Base-by-base conservation (phyloP, 2,797 vertebrate genomes). In the Hypotaenidia okinawae region DNA sequence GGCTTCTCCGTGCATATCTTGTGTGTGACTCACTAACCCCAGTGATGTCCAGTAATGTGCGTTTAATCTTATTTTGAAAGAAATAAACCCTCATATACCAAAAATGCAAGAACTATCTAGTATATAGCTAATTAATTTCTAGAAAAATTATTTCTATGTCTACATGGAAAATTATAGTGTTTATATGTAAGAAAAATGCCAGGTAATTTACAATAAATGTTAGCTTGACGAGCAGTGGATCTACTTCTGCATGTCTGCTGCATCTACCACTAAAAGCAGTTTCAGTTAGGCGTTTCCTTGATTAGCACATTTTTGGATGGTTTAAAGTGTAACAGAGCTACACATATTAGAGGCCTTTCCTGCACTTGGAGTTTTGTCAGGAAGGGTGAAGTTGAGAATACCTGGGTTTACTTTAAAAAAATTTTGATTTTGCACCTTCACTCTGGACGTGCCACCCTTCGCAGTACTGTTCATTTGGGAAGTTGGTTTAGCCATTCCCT, bases 1-100 rank as follows among this genome's bases (percentile, higher is more conserved):
- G 39, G 25, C 5, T 93, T 80, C 37, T 81, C n/a, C 0, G 0
- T 70, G 10, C 6, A 3, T 17, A 28, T 35, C 10, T 81, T 88
- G 41, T 24, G 47, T 67, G 52, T 54, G 59, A 84, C 37, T 41
- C n/a, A 16, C 6, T 52, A 52, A 57, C 79, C n/a, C 23, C 28
- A 57, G 33, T 49, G 10, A 74, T 73, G 10, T 35, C 37, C 51
- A 64, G 18, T 37, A 81, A 81, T 4, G 6, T 3, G 3, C 18
- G 3, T 47, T 91, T 77, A 66, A 24, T 52, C 33, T 24, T 37
- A 35, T 30, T 87, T 32, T 73, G 24, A 55, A 76, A 89, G 17
- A 17, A 84, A 64, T 32, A 79, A 68, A 57, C 3, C 13, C 11
- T 57, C 24, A 39, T 30, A 67, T 18, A 63, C 14, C 7, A 16